Conservation (phyloP, 2,113 vertebrate species). For the Serilophus lunatus region DNA sequence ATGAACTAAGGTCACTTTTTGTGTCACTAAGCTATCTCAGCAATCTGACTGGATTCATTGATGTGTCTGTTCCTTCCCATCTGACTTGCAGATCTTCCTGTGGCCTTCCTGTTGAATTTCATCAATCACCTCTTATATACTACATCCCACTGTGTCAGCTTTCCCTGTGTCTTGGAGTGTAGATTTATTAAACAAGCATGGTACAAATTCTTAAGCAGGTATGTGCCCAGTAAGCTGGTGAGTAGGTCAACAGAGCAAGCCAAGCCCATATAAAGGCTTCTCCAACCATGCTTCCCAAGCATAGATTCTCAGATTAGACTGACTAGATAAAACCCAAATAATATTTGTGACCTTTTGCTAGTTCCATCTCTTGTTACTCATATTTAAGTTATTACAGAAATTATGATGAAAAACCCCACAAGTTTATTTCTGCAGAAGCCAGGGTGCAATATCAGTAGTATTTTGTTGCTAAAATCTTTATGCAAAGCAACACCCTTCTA, state of each 20-base stretch:
- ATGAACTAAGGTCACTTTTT: not conserved
- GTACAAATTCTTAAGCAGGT: not conserved
- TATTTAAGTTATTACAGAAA: not conserved
- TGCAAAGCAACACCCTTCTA: not conserved
- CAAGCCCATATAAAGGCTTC: not conserved
- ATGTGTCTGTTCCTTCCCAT: not conserved
- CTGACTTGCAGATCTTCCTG: not conserved
- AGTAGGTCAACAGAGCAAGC: not conserved
- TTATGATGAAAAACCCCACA: not conserved
- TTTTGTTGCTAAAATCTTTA: not conserved
- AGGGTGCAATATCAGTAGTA: not conserved
- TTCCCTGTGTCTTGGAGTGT: not conserved
- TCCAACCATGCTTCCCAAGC: not conserved
- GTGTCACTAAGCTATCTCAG: not conserved
- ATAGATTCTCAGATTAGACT: not conserved
- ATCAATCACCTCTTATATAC: not conserved
- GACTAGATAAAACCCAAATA: not conserved
- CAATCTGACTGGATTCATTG: not conserved
- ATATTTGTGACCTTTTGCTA: not conserved
- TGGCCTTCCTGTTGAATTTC: not conserved
- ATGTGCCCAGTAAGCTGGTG: not conserved
- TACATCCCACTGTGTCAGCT: not conserved
- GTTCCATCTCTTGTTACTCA: not conserved
- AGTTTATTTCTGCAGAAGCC: constrained; percentile 3
- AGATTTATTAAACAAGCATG: not conserved